Base-by-base conservation (phyloP, 2,113 vertebrate species). In the Tetraodon nigroviridis region DNA sequence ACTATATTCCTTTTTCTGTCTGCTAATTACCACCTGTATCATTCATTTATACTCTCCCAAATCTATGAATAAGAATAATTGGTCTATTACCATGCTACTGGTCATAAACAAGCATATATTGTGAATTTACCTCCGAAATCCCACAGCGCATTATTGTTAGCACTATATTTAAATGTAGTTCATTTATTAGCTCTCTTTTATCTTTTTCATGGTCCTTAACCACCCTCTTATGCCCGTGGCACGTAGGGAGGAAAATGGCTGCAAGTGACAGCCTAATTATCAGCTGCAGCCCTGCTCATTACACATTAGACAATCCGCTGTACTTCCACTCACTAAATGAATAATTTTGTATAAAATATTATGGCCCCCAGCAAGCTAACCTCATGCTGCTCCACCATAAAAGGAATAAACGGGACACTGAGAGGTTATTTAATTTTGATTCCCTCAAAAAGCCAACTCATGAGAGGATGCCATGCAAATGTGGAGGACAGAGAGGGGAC, bases 211-310 rank as follows among this genome's bases (percentile, higher is more conserved):
- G 69, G 18, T 64, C 70, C 71, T n/a, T 6, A 48, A 17, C 17
- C 8, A n/a, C 48, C 58, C 45, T 22, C 1, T 56, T 53, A 50
- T 70, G 58, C 58, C 48, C 27, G 50, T 71, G 89, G 89, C 84
- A 65, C 54, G 54, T 57, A 15, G 60, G 78, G 78, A 77, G 83
- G 82, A 80, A 89, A 87, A 37, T 86, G 79, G 87, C 86, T 87
- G 77, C 76, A 90, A 90, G 88, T 92, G 91, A 90, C 90, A 90
- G 88, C 83, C 89, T 91, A 90, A 92, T 91, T 91, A 91, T 89
- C 81, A 85, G 86, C 73, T 82, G 78, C 85, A 82, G 82, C 76
- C 83, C 86, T 80, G 86, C 89, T 91, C 90, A 91, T 91, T 91
- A 90, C 83, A 86, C 87, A 89, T 92, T 90, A 92, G 89, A 92